Evolutionary conservation across 2,888 invertebrate species (phyloP).

Genomic region (Baronia brevicornis): DNA sequence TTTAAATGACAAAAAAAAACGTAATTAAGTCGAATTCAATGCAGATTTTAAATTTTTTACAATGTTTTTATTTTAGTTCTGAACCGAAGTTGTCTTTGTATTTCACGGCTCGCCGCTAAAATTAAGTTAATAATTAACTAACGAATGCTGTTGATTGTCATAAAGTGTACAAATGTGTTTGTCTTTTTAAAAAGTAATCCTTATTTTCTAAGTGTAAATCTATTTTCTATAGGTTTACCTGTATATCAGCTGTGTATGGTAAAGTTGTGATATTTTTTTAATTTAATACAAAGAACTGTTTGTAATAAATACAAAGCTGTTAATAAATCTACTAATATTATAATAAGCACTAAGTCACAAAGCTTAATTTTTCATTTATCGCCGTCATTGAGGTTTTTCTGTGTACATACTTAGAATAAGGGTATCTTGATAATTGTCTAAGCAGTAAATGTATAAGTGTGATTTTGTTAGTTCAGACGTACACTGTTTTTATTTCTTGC

Average conservation of each 20-base stretch:
- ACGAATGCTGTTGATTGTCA: constrained; percentile 74
- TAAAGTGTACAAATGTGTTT: constrained; percentile 75
- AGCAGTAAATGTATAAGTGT: constrained; percentile 51
- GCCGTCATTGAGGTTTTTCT: constrained; percentile 60
- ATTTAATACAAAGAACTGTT: too few relatives aligned
- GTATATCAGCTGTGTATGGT: constrained; percentile 56
- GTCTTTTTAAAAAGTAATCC: constrained; percentile 61
- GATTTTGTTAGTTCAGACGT: constrained; percentile 46
- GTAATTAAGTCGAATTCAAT: constrained; percentile 70
- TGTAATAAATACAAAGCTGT: too few relatives aligned
- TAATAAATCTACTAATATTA: too few relatives aligned
- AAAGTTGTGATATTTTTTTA: constrained; percentile 73
- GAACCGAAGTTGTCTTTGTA: constrained; percentile 61
- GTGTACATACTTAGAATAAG: constrained; percentile 73
- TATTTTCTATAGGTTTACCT: constrained; percentile 68
- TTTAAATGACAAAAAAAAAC: constrained; percentile 70
- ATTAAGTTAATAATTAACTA: constrained; percentile 71
- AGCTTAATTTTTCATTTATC: constrained; percentile 63
- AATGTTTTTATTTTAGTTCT: constrained; percentile 63
- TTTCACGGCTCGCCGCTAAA: constrained; percentile 44
- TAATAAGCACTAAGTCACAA: constrained; percentile 57
- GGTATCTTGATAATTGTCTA: constrained; percentile 63
- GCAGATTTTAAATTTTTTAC: constrained; percentile 64
- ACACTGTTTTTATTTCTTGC: constrained; percentile 29
- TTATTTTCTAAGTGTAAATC: constrained; percentile 64